These are phyloP conservation scores for Colistium nudipinnis DNA, from an alignment of 2,113 vertebrate species.

Conservation along the genomic window DNA sequence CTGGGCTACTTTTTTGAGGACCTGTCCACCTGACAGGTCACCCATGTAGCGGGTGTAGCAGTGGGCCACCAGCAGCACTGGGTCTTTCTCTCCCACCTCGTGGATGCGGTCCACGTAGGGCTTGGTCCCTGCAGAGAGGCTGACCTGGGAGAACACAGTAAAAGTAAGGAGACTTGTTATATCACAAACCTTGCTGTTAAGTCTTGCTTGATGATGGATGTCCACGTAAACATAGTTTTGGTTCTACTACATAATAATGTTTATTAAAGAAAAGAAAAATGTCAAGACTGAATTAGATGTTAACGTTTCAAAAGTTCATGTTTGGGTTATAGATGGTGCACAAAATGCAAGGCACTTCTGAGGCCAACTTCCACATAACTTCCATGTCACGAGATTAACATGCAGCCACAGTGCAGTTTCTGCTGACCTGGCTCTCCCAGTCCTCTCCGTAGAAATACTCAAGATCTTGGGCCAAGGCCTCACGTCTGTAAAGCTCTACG, in stretches of 20 bases:
- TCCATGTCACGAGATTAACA: background rate
- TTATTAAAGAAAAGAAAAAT: too few relatives aligned
- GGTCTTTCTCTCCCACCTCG: conserved; percentile 83
- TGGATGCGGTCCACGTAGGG: conserved; percentile 88
- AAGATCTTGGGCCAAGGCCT: conserved; percentile 85
- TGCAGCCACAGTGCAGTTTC: conserved; percentile 12
- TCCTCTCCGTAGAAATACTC: conserved; percentile 87
- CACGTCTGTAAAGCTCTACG: conserved; percentile 86
- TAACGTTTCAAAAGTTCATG: too few relatives aligned
- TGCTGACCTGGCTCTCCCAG: conserved; percentile 84
- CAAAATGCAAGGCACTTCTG: too few relatives aligned
- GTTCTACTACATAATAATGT: too few relatives aligned
- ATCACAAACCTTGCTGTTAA: too few relatives aligned
- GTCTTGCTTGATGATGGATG: too few relatives aligned
- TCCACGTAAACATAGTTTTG: too few relatives aligned
- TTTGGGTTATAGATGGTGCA: too few relatives aligned
- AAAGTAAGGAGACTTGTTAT: too few relatives aligned
- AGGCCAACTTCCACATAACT: too few relatives aligned
- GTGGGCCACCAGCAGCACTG: conserved; percentile 88
- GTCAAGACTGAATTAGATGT: too few relatives aligned
- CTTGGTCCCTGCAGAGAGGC: conserved; percentile 81
- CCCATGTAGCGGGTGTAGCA: conserved; percentile 95
- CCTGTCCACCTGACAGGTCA: conserved; percentile 92
- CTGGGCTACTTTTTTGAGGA: conserved; percentile 93
- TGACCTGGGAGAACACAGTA: conserved; percentile 37